Evolutionary conservation across 2,888 invertebrate species (phyloP).

Genomic region (Taphrorychus bicolor): DNA sequence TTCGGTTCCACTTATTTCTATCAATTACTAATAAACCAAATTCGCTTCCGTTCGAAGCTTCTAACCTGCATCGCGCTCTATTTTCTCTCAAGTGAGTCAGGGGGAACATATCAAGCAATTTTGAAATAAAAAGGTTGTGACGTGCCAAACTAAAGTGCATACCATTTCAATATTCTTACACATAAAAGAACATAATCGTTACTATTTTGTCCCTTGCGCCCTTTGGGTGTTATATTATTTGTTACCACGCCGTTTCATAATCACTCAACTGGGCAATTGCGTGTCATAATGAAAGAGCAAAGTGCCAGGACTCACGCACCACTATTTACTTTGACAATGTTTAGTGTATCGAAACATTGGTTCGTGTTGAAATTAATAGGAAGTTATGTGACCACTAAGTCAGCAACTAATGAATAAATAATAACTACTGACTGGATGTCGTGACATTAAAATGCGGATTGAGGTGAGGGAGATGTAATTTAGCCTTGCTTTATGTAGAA

Average conservation of each 20-base stretch:
- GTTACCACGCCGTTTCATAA: conserved; percentile 13
- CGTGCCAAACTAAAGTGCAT: not conserved
- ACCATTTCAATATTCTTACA: not conserved
- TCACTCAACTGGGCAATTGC: conserved; percentile 22
- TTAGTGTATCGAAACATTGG: not conserved
- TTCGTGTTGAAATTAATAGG: not conserved
- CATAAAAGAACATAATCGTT: conserved; percentile 1
- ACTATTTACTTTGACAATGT: conserved; percentile 7
- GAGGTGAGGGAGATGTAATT: too few relatives aligned
- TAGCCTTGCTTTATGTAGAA: too few relatives aligned
- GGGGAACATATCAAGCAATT: too few relatives aligned
- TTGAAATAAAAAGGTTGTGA: not conserved
- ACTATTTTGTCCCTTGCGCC: not conserved
- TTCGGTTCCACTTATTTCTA: too few relatives aligned
- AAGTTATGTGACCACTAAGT: not conserved
- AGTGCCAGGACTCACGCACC: conserved; percentile 6
- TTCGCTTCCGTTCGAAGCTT: too few relatives aligned
- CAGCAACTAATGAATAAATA: not conserved
- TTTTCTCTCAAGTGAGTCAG: too few relatives aligned
- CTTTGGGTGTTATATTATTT: conserved; percentile 9
- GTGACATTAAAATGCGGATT: not conserved
- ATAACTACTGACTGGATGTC: not conserved
- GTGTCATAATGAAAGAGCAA: conserved; percentile 6
- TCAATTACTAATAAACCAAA: too few relatives aligned
- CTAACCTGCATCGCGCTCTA: too few relatives aligned